phyloP scores from a whole-genome alignment of 2,113 vertebrate genomes.

The Trogon surrucura region DNA sequence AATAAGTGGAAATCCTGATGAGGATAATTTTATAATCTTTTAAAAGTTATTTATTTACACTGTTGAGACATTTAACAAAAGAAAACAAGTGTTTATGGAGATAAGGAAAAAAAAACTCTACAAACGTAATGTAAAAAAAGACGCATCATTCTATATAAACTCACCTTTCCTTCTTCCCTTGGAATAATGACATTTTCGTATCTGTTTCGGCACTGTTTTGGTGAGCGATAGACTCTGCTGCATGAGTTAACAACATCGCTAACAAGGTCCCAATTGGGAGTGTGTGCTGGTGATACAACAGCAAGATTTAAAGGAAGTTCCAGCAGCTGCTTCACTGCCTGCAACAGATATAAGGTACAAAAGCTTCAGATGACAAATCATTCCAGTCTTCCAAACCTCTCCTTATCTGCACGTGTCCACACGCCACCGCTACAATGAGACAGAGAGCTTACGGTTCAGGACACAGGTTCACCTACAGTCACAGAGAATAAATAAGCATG shows the following conservation, averaged over 20 bases:
- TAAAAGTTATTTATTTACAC: conserved; percentile 53
- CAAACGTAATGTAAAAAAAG: conserved; percentile 5
- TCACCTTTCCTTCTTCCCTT: conserved; percentile 93
- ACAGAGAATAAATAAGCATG: neutral
- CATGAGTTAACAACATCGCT: conserved; percentile 94
- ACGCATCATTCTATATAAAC: neutral
- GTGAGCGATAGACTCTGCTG: conserved; percentile 93
- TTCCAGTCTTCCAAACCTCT: neutral
- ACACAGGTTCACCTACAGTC: neutral
- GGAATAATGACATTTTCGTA: conserved; percentile 95
- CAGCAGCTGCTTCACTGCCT: conserved; percentile 93
- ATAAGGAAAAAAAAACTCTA: conserved; percentile 42
- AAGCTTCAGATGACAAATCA: neutral
- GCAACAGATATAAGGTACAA: neutral
- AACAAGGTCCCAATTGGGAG: conserved; percentile 95
- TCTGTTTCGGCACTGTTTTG: conserved; percentile 91
- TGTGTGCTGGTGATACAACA: conserved; percentile 91
- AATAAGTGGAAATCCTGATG: conserved; percentile 67
- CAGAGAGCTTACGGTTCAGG: neutral
- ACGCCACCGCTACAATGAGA: neutral
- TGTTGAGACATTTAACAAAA: conserved; percentile 59
- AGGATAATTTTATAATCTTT: conserved; percentile 51
- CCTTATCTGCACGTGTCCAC: neutral
- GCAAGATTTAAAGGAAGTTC: conserved; percentile 91
- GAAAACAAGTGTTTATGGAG: conserved; percentile 26